Percentiles rank a stretch among this genome's conserved stretches.
These are phyloP conservation scores for Xenentodon cancila DNA, from an alignment of 2,797 vertebrate species.

Conservation along the genomic window DNA sequence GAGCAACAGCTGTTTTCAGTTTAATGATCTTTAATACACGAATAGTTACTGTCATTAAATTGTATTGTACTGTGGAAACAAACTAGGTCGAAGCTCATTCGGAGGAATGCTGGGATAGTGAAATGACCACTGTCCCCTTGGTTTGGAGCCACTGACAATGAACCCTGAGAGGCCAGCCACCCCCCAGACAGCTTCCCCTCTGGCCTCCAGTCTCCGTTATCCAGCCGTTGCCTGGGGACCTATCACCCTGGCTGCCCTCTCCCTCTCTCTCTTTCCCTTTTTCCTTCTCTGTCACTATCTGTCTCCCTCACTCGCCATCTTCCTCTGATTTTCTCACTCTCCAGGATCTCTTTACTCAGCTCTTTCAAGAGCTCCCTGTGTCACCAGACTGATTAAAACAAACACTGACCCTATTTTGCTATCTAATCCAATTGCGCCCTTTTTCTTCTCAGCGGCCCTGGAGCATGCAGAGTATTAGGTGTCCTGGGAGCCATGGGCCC, in stretches of 20 bases:
- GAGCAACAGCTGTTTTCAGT: constrained; percentile 19
- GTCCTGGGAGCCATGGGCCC: constrained; percentile 77
- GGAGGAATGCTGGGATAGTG: constrained; percentile 26
- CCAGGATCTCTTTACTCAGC: constrained; percentile 71
- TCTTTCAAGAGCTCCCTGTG: constrained; percentile 88
- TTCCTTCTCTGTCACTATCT: constrained; percentile 55
- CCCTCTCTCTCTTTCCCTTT: constrained; percentile 46
- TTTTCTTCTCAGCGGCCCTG: constrained; percentile 82
- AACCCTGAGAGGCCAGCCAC: constrained; percentile 75
- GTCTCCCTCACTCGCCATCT: constrained; percentile 42
- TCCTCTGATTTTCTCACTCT: constrained; percentile 61
- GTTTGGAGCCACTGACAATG: constrained; percentile 76
- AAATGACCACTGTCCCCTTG: constrained; percentile 55
- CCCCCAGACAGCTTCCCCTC: constrained; percentile 76
- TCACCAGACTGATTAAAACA: constrained; percentile 93
- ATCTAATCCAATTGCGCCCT: constrained; percentile 91
- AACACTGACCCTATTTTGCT: constrained; percentile 91
- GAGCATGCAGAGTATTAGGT: constrained; percentile 85
- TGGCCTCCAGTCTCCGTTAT: constrained; percentile 68
- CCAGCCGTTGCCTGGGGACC: constrained; percentile 74
- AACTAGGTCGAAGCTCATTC: constrained; percentile 27
- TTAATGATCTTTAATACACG: constrained; percentile 12
- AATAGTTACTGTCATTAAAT: neutral
- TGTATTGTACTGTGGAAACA: constrained; percentile 17
- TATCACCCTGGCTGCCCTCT: constrained; percentile 77